Evolutionary conservation across 2,797 vertebrate species (phyloP), one percentile per base, ranked within the genome.

Genomic region (Coilia nasus): DNA sequence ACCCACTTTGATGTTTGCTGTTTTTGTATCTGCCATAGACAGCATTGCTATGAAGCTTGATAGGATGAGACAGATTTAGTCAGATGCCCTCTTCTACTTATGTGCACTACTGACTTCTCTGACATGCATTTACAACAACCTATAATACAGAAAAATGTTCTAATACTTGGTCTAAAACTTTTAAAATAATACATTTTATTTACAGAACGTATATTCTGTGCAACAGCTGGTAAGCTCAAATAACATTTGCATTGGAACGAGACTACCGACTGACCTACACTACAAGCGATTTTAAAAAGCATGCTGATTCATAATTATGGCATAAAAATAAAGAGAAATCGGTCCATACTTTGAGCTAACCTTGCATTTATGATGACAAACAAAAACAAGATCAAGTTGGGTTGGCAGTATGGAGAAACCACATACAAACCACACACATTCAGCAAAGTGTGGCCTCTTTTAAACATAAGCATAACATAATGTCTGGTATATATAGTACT

Each of bases 111-210:
- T 60, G 31, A 67, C 80, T 67, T 60, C 83, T 56, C 57, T 50
- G 71, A 67, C 86, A 89, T 87, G 86, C 86, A 41, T 83, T 46
- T 78, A 87, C 86, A 59, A 25, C 54, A 89, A 71, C 62, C 46
- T 83, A 83, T 82, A 86, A 57, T 71, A 54, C 83, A 87, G 83
- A 75, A 82, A 81, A 62, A 1, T 41, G n/a, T 23, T 87, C 81
- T 84, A 47, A 84, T 89, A 89, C 85, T 84, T 83, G 85, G n/a
- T n/a, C n/a, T n/a, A 87, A 87, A 87, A 85, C 83, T 75, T 82
- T 89, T 82, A 85, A 85, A 89, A 86, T 59, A 47, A 86, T 86
- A 84, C 86, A 31, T 75, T 75, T 41, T 75, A 35, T 35, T 23
- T 17, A 75, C 15, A 75, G 31, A 35, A 41, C 35, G 62, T 67